Conservation (phyloP, 2,797 vertebrate species). For the Muscicapa striata region DNA sequence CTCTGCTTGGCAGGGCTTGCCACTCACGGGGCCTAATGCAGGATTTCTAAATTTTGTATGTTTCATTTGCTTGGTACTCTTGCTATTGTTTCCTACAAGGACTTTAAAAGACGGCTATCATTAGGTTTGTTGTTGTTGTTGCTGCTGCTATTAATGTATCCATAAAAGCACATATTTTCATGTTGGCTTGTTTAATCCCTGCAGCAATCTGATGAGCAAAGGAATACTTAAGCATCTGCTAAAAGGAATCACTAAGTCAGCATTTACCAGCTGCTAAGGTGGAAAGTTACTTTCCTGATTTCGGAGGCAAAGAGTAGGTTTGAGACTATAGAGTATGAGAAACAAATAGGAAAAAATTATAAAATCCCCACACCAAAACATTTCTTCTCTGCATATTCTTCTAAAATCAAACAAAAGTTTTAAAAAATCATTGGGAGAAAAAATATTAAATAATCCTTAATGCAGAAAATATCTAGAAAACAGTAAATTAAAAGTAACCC, state of each 20-base stretch:
- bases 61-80: background rate
- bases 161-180: background rate
- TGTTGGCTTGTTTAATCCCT: background rate
- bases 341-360: background rate
- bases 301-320: background rate
- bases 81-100: background rate
- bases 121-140: background rate
- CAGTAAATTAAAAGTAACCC: background rate
- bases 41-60: background rate
- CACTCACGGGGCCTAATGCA: background rate
- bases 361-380: background rate
- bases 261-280: background rate
- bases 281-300: background rate
- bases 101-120: background rate
- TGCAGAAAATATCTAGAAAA: background rate
- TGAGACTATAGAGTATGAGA: background rate
- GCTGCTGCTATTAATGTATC: background rate
- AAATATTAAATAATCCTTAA: background rate
- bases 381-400: background rate
- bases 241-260: background rate
- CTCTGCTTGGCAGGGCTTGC: background rate
- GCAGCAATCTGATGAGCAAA: background rate
- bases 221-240: background rate
- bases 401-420: background rate
- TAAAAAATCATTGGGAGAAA: background rate